These are phyloP conservation scores for Neolamprologus toae DNA, from an alignment of 2,113 vertebrate genomes.

Conservation along the genomic window DNA sequence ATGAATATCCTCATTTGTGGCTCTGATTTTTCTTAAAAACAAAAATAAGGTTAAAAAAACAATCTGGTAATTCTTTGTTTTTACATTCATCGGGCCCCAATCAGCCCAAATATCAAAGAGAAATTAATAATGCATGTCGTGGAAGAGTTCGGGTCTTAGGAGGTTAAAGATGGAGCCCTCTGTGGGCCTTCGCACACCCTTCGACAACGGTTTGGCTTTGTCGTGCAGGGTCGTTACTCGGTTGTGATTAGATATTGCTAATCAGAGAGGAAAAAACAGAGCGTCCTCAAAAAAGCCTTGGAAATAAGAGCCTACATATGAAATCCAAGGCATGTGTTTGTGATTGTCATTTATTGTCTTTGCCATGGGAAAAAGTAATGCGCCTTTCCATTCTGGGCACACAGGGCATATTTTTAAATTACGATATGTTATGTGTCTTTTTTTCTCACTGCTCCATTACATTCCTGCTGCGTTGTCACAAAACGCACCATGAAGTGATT, in stretches of 20 bases:
- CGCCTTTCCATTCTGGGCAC: slow-evolving; percentile 18
- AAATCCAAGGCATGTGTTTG: slow-evolving; percentile 66
- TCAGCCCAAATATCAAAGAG: rapidly evolving
- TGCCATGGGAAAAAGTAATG: slow-evolving; percentile 51
- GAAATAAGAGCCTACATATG: slow-evolving; percentile 53
- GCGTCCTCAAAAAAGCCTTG: slow-evolving; percentile 20
- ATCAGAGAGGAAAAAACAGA: slow-evolving; percentile 45
- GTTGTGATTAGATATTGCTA: slow-evolving; percentile 62
- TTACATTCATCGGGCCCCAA: not conserved
- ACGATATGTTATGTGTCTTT: slow-evolving; percentile 10
- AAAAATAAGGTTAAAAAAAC: not conserved
- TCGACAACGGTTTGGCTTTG: not conserved
- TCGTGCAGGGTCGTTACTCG: slow-evolving; percentile 27
- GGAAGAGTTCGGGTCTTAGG: not conserved
- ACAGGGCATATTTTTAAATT: slow-evolving; percentile 1
- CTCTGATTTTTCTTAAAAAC: not conserved
- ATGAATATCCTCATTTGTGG: not conserved
- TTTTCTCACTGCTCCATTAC: not conserved
- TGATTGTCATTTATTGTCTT: slow-evolving; percentile 67
- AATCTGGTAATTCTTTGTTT: not conserved
- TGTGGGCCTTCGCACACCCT: not conserved
- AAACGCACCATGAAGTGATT: not conserved
- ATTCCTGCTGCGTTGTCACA: not conserved
- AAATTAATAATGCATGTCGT: rapidly evolving
- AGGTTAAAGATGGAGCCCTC: not conserved